Base-by-base conservation (phyloP, 2,888 invertebrate genomes). In the Dichetophora obliterata region DNA sequence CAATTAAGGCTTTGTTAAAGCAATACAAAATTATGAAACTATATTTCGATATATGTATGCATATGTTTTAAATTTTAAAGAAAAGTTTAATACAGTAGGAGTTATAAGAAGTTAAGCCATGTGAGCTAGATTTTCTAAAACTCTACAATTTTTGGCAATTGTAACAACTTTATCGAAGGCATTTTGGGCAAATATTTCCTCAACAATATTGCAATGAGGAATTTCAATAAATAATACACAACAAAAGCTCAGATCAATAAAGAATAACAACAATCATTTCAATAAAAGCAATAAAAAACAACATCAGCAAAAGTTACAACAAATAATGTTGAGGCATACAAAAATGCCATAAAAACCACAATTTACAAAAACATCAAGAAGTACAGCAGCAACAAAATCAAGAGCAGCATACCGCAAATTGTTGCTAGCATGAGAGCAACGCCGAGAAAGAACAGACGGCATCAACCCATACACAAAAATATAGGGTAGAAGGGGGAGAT, bases 391-490 rank as follows among this genome's bases (percentile, higher is more conserved):
- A 34, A 37, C 70, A 37, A 37, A 54, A 70, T n/a, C 22, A 54
- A 22, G 34, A 57, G 11, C 71, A 71, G 57, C 70, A 24, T 70
- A 34, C 70, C 70, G 34, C 70, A 54, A 71, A 71, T 37, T 34
- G 71, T 37, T 71, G 57, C 57, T 37, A 31, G 59, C 37, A 71
- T 71, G 54, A 57, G 57, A 19, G 59, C 22, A 16, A 34, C 11
- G 71, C 37, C 19, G 70, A 22, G 19, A 14, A 3, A 57, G 57
- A 57, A 71, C 5, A 27, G 27, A 22, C 8, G 14, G 14, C 22
- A 68, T 5, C 19, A 48, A 19, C 22, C 5, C 50, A 27, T 63
- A 63, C 61, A 27, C 72, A 31, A 5, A 31, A 31, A 31, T n/a
- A n/a, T n/a, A n/a, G n/a, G n/a, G n/a, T n/a, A n/a, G n/a, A n/a